Conservation (phyloP, 2,113 vertebrate species). For the human region DNA sequence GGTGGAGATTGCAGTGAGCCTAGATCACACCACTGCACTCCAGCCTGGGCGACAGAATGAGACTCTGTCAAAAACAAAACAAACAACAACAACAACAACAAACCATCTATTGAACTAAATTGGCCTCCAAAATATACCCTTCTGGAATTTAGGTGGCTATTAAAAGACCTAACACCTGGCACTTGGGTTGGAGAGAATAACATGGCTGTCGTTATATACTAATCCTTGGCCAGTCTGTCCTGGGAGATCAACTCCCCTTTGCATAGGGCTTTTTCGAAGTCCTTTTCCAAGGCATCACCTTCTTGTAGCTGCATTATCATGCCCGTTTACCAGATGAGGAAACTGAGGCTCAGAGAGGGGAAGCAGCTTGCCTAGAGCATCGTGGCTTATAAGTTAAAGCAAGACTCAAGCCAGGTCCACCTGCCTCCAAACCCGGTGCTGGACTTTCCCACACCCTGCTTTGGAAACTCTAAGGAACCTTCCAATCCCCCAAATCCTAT, state of each 20-base stretch:
- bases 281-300: neutral
- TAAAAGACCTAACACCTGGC: neutral
- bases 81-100: too few species aligned
- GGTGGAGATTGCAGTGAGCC: too few species aligned
- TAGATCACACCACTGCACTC: too few species aligned
- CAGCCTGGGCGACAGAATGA: too few species aligned
- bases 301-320: neutral
- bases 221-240: neutral
- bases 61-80: too few species aligned
- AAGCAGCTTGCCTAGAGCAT: neutral
- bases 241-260: rapidly evolving
- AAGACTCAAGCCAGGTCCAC: neutral
- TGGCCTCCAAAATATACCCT: too few species aligned
- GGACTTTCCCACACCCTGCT: neutral
- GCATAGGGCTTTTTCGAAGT: neutral
- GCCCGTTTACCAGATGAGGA: neutral
- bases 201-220: rapidly evolving
- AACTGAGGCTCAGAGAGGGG: neutral
- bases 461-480: neutral
- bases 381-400: neutral
- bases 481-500: neutral
- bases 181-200: neutral
- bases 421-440: neutral
- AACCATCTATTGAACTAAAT: too few species aligned
- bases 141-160: too few species aligned